Evolutionary conservation across 2,888 invertebrate species (phyloP).

Genomic region (Leptodirus hochenwartii): DNA sequence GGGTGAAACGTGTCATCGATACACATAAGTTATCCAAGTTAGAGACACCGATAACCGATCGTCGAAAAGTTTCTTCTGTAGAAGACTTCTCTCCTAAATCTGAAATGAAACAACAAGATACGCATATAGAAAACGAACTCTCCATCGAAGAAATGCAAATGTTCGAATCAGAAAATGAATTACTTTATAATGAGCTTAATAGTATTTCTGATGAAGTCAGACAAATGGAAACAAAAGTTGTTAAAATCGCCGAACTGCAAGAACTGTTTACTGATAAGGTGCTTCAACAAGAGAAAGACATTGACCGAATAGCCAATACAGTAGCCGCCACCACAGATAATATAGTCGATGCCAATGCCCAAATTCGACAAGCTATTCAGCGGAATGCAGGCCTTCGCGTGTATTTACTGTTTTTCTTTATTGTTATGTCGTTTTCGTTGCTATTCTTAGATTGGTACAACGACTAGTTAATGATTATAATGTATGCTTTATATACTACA

Average conservation of each 20-base stretch:
- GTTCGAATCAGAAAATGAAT: slow-evolving; percentile 82
- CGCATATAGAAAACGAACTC: slow-evolving; percentile 42
- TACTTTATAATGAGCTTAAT: slow-evolving; percentile 72
- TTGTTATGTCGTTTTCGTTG: slow-evolving; percentile 90
- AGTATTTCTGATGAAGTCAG: slow-evolving; percentile 80
- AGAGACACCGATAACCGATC: too few species aligned
- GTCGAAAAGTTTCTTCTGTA: too few species aligned
- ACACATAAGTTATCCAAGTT: slow-evolving; percentile 61
- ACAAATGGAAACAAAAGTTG: slow-evolving; percentile 80
- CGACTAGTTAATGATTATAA: slow-evolving; percentile 33
- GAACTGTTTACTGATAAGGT: slow-evolving; percentile 94
- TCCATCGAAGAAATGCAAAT: slow-evolving; percentile 81
- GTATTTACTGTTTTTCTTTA: slow-evolving; percentile 84
- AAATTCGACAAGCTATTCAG: slow-evolving; percentile 92
- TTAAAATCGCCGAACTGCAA: slow-evolving; percentile 89
- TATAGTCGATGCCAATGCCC: slow-evolving; percentile 90
- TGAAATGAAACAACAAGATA: slow-evolving; percentile 14
- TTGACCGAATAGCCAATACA: slow-evolving; percentile 75
- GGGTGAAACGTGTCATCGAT: slow-evolving; percentile 73
- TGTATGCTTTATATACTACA: slow-evolving; percentile 1
- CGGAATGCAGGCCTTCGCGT: slow-evolving; percentile 89
- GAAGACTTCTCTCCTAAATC: not conserved
- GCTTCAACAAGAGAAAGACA: slow-evolving; percentile 81
- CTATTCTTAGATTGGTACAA: slow-evolving; percentile 99
- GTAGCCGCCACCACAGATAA: slow-evolving; percentile 89